phyloP scores from a whole-genome alignment of 2,113 vertebrate species.

The Leuciscus idus region DNA sequence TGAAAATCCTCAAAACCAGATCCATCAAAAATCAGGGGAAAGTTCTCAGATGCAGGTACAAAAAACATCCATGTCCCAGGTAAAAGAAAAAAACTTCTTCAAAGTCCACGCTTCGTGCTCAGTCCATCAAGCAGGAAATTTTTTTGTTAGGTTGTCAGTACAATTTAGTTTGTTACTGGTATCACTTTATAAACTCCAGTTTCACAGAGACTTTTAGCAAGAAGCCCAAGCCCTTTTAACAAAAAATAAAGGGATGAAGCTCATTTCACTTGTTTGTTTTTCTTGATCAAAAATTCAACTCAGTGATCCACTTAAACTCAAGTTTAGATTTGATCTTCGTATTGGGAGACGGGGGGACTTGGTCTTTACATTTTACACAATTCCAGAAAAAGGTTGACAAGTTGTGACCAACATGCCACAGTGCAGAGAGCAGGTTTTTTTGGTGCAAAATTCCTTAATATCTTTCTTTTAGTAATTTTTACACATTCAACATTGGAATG shows the following conservation, averaged over 20 bases:
- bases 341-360: not conserved
- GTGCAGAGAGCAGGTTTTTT: not conserved
- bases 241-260: not conserved
- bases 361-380: not conserved
- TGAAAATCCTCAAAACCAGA: not conserved
- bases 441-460: no score
- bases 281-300: not conserved
- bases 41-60: not conserved
- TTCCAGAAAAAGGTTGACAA: not conserved
- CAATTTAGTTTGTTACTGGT: slow-evolving; percentile 14
- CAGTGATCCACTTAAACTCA: not conserved
- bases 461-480: not conserved
- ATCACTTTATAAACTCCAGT: not conserved
- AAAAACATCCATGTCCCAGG: not conserved
- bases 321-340: not conserved
- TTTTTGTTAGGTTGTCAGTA: slow-evolving; percentile 16
- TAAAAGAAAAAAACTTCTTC: not conserved
- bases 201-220: slow-evolving; percentile 3
- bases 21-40: not conserved
- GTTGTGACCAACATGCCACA: not conserved
- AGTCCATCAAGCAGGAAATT: slow-evolving; percentile 4
- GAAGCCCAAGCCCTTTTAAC: slow-evolving; percentile 7
- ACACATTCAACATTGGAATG: not conserved
- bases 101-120: slow-evolving; percentile 28
- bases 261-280: slow-evolving; percentile 2